A percentile compares a stretch with the other conserved stretches of the same genome.
phyloP scores from a whole-genome alignment of 2,113 vertebrate genomes.

The Trematocara variabile region DNA sequence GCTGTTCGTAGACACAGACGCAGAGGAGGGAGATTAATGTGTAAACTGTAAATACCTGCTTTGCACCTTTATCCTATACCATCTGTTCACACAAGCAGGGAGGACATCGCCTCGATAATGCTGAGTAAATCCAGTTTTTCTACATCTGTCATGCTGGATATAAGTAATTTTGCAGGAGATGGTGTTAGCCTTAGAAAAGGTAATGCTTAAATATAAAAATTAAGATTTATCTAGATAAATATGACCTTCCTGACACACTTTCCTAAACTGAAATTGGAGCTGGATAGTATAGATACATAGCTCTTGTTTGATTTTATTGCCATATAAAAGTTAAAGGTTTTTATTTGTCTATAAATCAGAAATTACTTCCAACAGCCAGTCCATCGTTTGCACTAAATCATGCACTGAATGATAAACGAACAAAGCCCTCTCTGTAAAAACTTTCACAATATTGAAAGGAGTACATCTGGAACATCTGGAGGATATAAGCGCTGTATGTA shows the following conservation, averaged over 20 bases:
- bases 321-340: background rate
- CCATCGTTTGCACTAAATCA: background rate
- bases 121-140: background rate
- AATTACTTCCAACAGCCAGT: background rate
- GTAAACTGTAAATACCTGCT: background rate
- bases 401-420: background rate
- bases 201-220: background rate
- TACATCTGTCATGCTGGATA: background rate
- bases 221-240: background rate
- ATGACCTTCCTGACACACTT: background rate
- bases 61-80: background rate
- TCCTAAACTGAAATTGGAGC: background rate
- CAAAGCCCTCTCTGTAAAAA: background rate
- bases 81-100: background rate
- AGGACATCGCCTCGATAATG: background rate
- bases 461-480: background rate
- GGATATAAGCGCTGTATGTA: background rate
- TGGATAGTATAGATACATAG: too few species aligned
- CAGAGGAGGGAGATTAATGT: background rate
- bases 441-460: background rate
- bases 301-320: background rate
- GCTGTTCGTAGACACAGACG: slow-evolving; percentile 59
- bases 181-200: background rate
- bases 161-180: background rate
- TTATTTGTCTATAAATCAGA: background rate